These are phyloP conservation scores for Globia sparganii DNA, from an alignment of 2,888 invertebrate species.

Conservation along the genomic window DNA sequence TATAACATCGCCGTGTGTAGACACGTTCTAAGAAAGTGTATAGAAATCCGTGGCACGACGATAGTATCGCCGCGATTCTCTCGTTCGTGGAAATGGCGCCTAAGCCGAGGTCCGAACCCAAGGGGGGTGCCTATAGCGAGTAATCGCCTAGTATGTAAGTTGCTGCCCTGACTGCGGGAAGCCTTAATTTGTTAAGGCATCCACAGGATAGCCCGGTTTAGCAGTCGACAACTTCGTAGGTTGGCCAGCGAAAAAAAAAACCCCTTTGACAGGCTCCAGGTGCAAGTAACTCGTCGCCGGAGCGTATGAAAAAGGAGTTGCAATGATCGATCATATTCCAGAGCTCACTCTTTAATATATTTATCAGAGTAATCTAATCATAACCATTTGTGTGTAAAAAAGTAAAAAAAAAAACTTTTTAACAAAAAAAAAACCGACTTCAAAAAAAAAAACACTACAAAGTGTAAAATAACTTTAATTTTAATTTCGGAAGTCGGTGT, in stretches of 20 bases:
- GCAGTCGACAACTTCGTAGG: background rate
- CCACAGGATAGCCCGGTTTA: background rate
- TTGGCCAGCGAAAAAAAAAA: background rate
- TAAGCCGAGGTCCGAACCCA: background rate
- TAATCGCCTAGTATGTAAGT: background rate
- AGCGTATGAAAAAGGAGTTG: background rate
- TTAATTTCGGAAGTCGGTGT: too few species aligned
- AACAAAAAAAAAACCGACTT: too few species aligned
- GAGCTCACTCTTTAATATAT: background rate
- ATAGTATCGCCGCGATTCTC: too few species aligned
- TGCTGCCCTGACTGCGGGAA: background rate
- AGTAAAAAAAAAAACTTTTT: too few species aligned
- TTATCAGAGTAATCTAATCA: background rate
- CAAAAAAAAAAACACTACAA: too few species aligned
- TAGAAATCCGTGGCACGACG: too few species aligned
- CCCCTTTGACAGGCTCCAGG: background rate
- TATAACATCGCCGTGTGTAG: too few species aligned
- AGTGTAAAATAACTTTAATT: too few species aligned
- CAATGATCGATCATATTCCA: background rate
- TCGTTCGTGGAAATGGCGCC: too few species aligned
- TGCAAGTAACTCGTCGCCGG: background rate
- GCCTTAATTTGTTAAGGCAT: background rate
- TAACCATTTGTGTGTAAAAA: background rate
- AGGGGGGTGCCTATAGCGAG: too few species aligned
- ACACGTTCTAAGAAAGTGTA: too few species aligned